Evolutionary conservation across 2,888 invertebrate genomes (phyloP).

Genomic region (Archips crataeganus): DNA sequence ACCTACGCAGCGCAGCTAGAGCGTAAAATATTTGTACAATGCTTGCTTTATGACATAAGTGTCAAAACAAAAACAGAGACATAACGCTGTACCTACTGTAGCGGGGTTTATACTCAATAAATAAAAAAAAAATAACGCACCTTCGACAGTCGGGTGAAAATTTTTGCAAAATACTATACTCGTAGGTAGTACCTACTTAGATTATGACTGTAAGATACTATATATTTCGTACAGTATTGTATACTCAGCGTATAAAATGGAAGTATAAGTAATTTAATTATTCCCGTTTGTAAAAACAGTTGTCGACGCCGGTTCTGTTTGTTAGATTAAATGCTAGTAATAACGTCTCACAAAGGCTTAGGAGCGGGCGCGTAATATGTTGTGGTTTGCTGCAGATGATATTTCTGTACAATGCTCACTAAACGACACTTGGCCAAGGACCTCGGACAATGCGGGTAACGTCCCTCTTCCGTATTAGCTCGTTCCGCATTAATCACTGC

Average conservation of each 20-base stretch:
- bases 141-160: neutral
- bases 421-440: conserved; percentile 69
- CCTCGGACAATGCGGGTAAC: conserved; percentile 69
- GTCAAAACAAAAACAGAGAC: too few relatives aligned
- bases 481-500: conserved; percentile 70
- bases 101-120: too few relatives aligned
- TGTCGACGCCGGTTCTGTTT: conserved; percentile 54
- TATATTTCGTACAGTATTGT: too few relatives aligned
- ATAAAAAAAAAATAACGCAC: too few relatives aligned
- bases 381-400: conserved; percentile 29
- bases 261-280: conserved; percentile 55
- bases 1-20: too few relatives aligned
- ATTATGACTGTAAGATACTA: too few relatives aligned
- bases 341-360: conserved; percentile 49
- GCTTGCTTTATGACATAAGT: too few relatives aligned
- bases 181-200: too few relatives aligned
- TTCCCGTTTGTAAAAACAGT: conserved; percentile 59
- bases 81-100: too few relatives aligned
- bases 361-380: conserved; percentile 44
- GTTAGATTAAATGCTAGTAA: conserved; percentile 53
- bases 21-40: too few relatives aligned
- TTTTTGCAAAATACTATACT: neutral
- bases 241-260: neutral
- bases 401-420: conserved; percentile 48
- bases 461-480: conserved; percentile 78